phyloP scores from a whole-genome alignment of 2,113 vertebrate genomes.

The Pygoscelis antarcticus region DNA sequence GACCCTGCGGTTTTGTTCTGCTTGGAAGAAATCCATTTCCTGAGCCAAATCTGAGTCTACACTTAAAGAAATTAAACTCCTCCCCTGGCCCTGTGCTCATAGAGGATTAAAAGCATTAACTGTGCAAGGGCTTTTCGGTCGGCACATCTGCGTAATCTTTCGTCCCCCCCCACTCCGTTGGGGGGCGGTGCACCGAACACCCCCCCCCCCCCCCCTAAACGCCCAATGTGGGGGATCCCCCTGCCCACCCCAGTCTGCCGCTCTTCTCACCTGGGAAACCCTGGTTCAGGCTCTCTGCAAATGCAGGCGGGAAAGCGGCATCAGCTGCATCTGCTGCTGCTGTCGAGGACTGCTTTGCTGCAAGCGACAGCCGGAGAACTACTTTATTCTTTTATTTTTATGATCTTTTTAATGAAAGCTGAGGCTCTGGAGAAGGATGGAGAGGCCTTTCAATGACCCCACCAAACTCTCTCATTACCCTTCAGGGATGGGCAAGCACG shows the following conservation, averaged over 20 bases:
- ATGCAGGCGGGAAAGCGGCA: rapidly evolving
- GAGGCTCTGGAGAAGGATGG: not conserved
- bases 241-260: not conserved
- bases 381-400: not conserved
- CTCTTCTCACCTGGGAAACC: rapidly evolving
- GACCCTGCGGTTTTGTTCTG: not conserved
- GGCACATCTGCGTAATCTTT: rapidly evolving
- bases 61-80: not conserved
- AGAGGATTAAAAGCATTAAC: not conserved
- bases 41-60: not conserved
- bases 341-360: not conserved
- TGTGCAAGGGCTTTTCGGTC: rapidly evolving
- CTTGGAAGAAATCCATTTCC: not conserved
- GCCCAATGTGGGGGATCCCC: rapidly evolving
- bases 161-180: rapidly evolving
- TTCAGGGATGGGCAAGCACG: slow-evolving; percentile 3
- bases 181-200: rapidly evolving
- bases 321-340: not conserved
- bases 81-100: not conserved
- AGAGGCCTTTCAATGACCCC: not conserved
- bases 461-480: not conserved
- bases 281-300: not conserved
- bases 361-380: not conserved
- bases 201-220: rapidly evolving
- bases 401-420: not conserved